Base-by-base conservation (phyloP, 2,888 invertebrate genomes). In the Acrocyrtus sp. region DNA sequence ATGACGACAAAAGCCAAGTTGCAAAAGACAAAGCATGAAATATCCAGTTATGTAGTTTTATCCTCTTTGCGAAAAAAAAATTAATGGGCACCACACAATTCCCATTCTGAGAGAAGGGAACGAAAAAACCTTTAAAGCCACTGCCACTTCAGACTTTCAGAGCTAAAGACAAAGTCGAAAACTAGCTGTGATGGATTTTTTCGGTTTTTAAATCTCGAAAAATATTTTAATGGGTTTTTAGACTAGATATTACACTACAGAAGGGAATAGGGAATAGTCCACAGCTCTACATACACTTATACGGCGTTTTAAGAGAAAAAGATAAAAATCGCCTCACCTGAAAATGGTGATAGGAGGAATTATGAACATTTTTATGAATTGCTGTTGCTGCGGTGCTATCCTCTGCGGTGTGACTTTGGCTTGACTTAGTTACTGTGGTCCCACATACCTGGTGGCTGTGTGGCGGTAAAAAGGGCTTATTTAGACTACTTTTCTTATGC, bases 11-110 rank as follows among this genome's bases (percentile, higher is more conserved):
- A 24, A 43, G 8, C 34, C 8, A 47, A 47, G 47, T 29, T 29
- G 29, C 48, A 60, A 60, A 58, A 58, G 45, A 45, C 48, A 45
- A 45, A 34, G 34, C 48, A 48, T 22, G 34, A 27, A 62, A 62
- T 51, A 62, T 62, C 62, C 62, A 62, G 62, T 62, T 62, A 62
- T 39, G n/a, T 29, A 29, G 3, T 41, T 60, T 27, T n/a, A 26
- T 10, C 27, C 54, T 34, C 34, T 34, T 34, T 34, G 34, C 34
- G 4, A 41, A 39, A 45, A 47, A 62, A 62, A 62, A 34, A 34
- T 34, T 8, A 34, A 12, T 34, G 34, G 5, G 5, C 19, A 6
- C 50, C 62, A 29, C 50, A 62, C 48, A 26, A 24, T 62, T 62
- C 62, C 19, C 62, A 62, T 34, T 45, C 45, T n/a, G 4, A 17